These are phyloP conservation scores for Aurelia coerulea DNA, from an alignment of 30 jellyfish, hydroid and myxozoan species.

Conservation along the genomic window DNA sequence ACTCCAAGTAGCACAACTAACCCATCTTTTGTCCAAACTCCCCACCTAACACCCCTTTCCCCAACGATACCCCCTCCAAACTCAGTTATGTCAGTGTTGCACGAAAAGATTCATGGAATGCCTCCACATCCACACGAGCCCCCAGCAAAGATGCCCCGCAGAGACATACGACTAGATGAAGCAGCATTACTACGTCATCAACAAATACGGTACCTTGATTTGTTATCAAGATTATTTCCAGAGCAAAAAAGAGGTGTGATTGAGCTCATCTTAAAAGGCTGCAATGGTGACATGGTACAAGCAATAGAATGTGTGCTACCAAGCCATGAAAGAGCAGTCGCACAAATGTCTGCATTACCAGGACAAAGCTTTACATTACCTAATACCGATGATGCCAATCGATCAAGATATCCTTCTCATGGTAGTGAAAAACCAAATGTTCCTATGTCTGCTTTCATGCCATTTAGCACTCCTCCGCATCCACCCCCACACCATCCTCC, in stretches of 20 bases:
- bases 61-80: constrained; percentile 25
- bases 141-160: constrained; percentile 92
- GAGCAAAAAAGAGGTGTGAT: constrained; percentile 97
- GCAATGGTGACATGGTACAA: constrained; percentile 96
- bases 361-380: constrained; percentile 92
- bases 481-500: constrained; percentile 78
- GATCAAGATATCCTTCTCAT: constrained; percentile 53
- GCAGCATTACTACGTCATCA: constrained; percentile 81
- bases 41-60: constrained; percentile 27
- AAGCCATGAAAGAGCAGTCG: constrained; percentile 98
- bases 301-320: constrained; percentile 98
- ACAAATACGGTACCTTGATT: constrained; percentile 77
- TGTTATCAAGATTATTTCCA: constrained; percentile 86
- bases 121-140: constrained; percentile 72
- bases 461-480: constrained; percentile 79
- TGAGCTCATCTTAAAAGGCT: constrained; percentile 94
- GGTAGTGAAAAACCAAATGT: constrained; percentile 52
- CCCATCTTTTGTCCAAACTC: not conserved
- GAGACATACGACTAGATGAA: constrained; percentile 71
- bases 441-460: constrained; percentile 90
- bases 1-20: not conserved
- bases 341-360: constrained; percentile 84
- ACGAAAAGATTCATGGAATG: constrained; percentile 40
- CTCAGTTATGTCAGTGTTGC: constrained; percentile 8
- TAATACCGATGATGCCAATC: constrained; percentile 44